Evolutionary conservation across 2,888 invertebrate genomes (phyloP), one percentile per base, ranked within the genome.

Genomic region (Oligia strigilis): DNA sequence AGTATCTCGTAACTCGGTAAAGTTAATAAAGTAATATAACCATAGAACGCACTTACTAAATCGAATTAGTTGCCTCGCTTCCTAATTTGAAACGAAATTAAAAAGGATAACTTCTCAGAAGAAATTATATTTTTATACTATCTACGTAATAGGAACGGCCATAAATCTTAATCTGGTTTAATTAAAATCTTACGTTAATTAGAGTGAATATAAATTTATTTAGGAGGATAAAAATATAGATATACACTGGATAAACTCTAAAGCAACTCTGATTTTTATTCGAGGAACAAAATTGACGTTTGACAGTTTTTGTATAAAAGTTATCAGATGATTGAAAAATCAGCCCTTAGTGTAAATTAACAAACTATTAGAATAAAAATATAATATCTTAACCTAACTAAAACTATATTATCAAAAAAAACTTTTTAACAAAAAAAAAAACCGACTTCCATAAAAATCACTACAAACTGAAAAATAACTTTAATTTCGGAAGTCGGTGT

Each of bases 161-260:
- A 84, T 90, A 85, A 89, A 89, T 90, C 84, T 77, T 79, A 80
- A 89, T 88, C 79, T 60, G 9, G n/a, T 83, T 87, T 88, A 87
- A 88, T 89, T 88, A 85, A 88, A 85, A 72, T 70, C 72, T 74
- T 75, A 70, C 40, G 49, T 80, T 89, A 78, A 88, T 77, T 75
- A 78, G 73, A 49, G 29, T 70, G 52, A 49, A 49, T 4, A 49
- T 49, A 36, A 58, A 58, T 58, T 58, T 11, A 58, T 58, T 58
- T 11, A 23, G 58, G 3, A 58, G 11, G 58, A n/a, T 58, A 23
- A 23, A 58, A 11, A 58, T 58, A 23, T 29, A 29, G 1, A 29
- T 55, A 19, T 23, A 23, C 58, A 58, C 13, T 11, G 23, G 23
- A 23, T 58, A 23, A 40, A 40, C 40, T 40, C 40, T 4, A 40